phyloP scores from a whole-genome alignment of 2,113 vertebrate genomes.

The Mixornis gularis region DNA sequence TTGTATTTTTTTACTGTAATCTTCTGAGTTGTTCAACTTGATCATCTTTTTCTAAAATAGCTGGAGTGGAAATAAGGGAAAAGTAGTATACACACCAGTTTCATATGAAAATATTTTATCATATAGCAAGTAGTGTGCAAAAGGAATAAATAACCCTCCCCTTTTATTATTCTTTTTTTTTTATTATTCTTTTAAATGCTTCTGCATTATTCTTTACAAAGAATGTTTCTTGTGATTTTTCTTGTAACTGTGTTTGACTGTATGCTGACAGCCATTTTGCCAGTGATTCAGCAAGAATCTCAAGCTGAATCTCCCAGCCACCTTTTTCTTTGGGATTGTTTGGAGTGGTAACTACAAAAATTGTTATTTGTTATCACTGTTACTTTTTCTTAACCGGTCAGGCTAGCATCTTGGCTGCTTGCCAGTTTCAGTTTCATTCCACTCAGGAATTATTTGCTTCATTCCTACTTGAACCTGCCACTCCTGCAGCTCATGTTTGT shows the following conservation, averaged over 20 bases:
- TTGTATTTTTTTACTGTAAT: conserved; percentile 35
- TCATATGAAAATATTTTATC: background rate
- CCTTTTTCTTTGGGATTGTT: background rate
- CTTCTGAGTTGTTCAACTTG: conserved; percentile 4
- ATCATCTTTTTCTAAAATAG: background rate
- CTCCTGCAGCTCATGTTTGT: conserved; percentile 59
- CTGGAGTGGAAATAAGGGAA: background rate
- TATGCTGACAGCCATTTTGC: background rate
- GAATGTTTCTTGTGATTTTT: background rate
- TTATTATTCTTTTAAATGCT: background rate
- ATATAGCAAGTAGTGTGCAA: background rate
- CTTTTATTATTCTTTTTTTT: background rate
- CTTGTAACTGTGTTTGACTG: background rate
- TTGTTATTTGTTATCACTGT: background rate
- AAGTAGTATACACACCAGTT: background rate
- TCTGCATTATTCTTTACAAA: background rate
- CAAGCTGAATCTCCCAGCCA: background rate
- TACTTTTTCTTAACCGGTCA: conserved; percentile 6
- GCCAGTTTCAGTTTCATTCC: conserved; percentile 43
- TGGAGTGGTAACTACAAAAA: background rate
- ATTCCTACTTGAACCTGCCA: conserved; percentile 49
- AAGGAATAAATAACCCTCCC: background rate
- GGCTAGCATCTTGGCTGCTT: background rate
- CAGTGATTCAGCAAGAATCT: background rate
- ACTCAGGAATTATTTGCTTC: conserved; percentile 59